phyloP scores from a whole-genome alignment of 2,888 invertebrate genomes.

The Aporophyla nigra region DNA sequence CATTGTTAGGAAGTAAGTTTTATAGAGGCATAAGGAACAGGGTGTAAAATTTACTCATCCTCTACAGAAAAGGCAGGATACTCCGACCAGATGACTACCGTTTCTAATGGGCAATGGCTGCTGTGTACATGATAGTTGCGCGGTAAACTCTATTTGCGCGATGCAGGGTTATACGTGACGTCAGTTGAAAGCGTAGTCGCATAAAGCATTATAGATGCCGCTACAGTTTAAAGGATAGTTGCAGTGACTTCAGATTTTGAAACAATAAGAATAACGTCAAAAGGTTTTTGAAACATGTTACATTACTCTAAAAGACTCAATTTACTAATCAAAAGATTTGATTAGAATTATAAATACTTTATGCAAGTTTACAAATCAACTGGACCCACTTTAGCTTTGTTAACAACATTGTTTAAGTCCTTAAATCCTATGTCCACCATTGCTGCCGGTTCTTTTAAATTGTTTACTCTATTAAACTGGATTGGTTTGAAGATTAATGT shows the following conservation, averaged over 20 bases:
- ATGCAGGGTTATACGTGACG: too few species aligned
- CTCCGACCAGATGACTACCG: too few species aligned
- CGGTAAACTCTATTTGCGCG: too few species aligned
- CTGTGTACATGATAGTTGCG: too few species aligned
- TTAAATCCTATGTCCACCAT: background rate
- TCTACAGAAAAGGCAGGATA: too few species aligned
- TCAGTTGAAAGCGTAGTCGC: too few species aligned
- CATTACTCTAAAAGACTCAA: background rate
- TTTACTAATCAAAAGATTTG: background rate
- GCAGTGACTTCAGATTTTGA: background rate
- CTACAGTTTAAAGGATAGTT: background rate
- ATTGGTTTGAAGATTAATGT: constrained; percentile 9
- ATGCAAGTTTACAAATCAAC: background rate
- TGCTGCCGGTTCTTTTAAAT: constrained; percentile 20
- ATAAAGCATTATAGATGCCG: too few species aligned
- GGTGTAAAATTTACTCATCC: too few species aligned
- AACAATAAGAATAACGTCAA: background rate
- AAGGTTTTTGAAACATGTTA: background rate
- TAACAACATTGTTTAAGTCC: background rate
- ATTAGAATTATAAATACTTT: background rate
- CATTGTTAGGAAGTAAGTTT: background rate
- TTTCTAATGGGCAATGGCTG: too few species aligned
- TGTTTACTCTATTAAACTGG: constrained; percentile 20
- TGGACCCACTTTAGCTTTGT: background rate
- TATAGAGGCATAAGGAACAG: background rate